Evolutionary conservation across 1,140 invertebrate genomes (phyloP).

Genomic region (Glossosoma conforme): DNA sequence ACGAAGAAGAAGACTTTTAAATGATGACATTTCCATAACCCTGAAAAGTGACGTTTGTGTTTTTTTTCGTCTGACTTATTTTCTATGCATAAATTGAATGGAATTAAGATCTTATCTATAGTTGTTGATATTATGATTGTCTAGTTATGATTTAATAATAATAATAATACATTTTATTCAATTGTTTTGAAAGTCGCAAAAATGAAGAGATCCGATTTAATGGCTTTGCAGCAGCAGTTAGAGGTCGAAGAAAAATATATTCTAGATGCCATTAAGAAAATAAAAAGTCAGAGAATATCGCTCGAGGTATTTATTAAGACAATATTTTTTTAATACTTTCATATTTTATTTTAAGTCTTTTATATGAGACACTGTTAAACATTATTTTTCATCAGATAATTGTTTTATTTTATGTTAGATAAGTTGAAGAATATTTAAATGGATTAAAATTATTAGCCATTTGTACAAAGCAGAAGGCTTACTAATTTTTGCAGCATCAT

Average conservation of each 20-base stretch:
- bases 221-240: neutral
- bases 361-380: neutral
- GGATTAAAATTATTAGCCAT: too few relatives aligned
- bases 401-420: neutral
- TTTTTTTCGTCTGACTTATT: neutral
- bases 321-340: neutral
- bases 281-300: neutral
- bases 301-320: neutral
- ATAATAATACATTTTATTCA: neutral
- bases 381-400: neutral
- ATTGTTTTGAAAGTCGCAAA: too few relatives aligned
- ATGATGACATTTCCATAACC: neutral
- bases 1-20: too few relatives aligned
- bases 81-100: neutral
- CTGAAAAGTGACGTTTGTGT: neutral
- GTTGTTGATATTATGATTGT: neutral
- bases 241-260: neutral
- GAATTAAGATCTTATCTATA: neutral
- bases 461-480: too few relatives aligned
- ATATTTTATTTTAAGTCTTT: neutral
- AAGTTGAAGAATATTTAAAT: too few relatives aligned
- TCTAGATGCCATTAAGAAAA: neutral
- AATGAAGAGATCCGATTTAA: too few relatives aligned
- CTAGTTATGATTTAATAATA: neutral
- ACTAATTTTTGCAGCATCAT: too few relatives aligned